Conservation (phyloP, 2,113 vertebrate genomes). For the Alaudala cheleensis region DNA sequence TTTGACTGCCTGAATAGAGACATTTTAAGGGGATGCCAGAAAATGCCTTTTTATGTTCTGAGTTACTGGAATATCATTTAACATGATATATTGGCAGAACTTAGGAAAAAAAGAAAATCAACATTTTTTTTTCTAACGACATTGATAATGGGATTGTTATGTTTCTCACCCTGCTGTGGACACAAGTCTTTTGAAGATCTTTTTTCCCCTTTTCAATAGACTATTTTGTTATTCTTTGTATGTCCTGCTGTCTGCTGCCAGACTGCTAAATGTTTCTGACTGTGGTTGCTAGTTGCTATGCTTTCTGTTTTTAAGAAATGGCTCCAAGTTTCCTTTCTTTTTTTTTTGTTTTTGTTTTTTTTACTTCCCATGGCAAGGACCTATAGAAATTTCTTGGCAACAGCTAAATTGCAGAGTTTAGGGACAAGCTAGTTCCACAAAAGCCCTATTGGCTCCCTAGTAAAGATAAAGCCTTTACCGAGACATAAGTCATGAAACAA, state of each 20-base stretch:
- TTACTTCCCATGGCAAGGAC: slow-evolving; percentile 58
- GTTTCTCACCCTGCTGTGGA: slow-evolving; percentile 50
- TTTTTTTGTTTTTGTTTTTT: background rate
- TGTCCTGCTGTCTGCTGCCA: slow-evolving; percentile 48
- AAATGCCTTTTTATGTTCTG: background rate
- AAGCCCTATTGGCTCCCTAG: slow-evolving; percentile 37
- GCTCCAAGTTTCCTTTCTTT: background rate
- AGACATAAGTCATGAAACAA: slow-evolving; percentile 51
- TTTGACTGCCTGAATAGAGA: slow-evolving; percentile 14
- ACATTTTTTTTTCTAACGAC: background rate
- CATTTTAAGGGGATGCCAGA: background rate
- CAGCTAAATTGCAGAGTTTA: slow-evolving; percentile 49
- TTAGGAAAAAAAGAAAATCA: background rate
- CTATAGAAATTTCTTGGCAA: slow-evolving; percentile 70
- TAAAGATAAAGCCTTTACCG: slow-evolving; percentile 29
- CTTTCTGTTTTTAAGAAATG: slow-evolving; percentile 64
- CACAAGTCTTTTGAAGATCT: slow-evolving; percentile 39
- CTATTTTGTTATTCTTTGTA: slow-evolving; percentile 68
- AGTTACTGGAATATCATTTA: background rate
- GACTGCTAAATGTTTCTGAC: slow-evolving; percentile 55
- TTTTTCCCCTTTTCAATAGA: slow-evolving; percentile 4
- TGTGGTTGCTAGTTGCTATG: slow-evolving; percentile 67
- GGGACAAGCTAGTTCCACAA: slow-evolving; percentile 39
- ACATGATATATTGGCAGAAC: slow-evolving; percentile 1
- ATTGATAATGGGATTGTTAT: background rate